Percentiles rank a stretch among this genome's conserved stretches.
These are phyloP conservation scores for Capitulum mitella DNA, from an alignment of 2,888 invertebrate species.

Conservation along the genomic window DNA sequence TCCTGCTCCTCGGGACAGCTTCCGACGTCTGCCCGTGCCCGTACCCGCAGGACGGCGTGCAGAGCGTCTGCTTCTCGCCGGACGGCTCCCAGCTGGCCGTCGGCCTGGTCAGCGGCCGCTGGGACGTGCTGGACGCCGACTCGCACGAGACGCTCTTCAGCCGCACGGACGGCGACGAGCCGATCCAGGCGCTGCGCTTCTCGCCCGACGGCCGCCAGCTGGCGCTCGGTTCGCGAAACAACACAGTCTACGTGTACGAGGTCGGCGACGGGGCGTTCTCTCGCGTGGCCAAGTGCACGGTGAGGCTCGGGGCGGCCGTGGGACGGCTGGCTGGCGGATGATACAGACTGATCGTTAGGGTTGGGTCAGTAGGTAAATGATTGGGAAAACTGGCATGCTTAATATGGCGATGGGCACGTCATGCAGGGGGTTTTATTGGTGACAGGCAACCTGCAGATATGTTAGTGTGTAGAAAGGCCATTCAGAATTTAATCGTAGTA, in stretches of 20 bases:
- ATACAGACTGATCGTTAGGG: too few species aligned
- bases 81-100: constrained; percentile 68
- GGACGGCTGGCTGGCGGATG: too few species aligned
- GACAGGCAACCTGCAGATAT: too few species aligned
- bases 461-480: too few species aligned
- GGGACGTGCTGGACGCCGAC: constrained; percentile 73
- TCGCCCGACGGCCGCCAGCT: constrained; percentile 70
- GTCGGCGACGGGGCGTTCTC: constrained; percentile 67
- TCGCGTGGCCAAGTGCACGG: constrained; percentile 73
- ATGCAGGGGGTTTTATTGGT: too few species aligned
- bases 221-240: constrained; percentile 83
- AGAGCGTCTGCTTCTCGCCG: constrained; percentile 69
- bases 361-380: too few species aligned
- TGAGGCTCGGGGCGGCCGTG: too few species aligned
- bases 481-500: too few species aligned
- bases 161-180: constrained; percentile 59
- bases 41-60: constrained; percentile 59
- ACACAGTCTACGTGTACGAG: constrained; percentile 81
- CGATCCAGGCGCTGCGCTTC: constrained; percentile 60
- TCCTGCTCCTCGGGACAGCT: neutral
- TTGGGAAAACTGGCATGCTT: too few species aligned
- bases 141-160: constrained; percentile 62
- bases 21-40: neutral
- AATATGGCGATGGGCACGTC: too few species aligned
- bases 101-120: constrained; percentile 67